Evolutionary conservation across 1,140 invertebrate genomes (phyloP).

Genomic region (Magallana gigas): DNA sequence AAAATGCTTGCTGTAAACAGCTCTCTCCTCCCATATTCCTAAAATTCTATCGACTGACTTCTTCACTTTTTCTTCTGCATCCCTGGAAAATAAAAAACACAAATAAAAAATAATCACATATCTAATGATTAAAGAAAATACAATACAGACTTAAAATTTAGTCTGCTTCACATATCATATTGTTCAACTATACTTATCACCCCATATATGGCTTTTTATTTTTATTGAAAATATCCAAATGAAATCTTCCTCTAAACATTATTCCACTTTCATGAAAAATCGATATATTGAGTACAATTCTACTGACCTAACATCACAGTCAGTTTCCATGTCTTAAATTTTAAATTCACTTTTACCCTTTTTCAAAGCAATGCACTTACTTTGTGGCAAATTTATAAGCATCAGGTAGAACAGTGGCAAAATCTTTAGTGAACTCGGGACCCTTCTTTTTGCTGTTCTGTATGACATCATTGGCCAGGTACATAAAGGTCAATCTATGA

Average conservation of each 20-base stretch:
- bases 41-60: slow-evolving; percentile 89
- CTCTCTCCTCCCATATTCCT: slow-evolving; percentile 94
- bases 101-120: neutral
- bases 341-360: no score
- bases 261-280: no score
- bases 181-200: neutral
- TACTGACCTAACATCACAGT: neutral
- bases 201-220: neutral
- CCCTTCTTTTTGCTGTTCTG: slow-evolving; percentile 99
- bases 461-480: slow-evolving; percentile 96
- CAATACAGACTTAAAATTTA: neutral
- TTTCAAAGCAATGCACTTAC: slow-evolving; percentile 58
- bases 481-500: slow-evolving; percentile 95
- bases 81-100: slow-evolving; percentile 61
- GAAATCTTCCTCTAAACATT: neutral
- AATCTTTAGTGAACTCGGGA: slow-evolving; percentile 92
- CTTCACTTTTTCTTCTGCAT: slow-evolving; percentile 79
- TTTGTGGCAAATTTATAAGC: slow-evolving; percentile 73
- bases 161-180: neutral
- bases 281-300: no score
- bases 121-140: neutral
- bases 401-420: slow-evolving; percentile 77
- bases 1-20: slow-evolving; percentile 87
- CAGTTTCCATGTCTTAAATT: neutral
- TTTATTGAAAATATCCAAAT: neutral